Base-by-base conservation (phyloP, 30 jellyfish, hydroid and myxozoan species). In the Hydra vulgaris region DNA sequence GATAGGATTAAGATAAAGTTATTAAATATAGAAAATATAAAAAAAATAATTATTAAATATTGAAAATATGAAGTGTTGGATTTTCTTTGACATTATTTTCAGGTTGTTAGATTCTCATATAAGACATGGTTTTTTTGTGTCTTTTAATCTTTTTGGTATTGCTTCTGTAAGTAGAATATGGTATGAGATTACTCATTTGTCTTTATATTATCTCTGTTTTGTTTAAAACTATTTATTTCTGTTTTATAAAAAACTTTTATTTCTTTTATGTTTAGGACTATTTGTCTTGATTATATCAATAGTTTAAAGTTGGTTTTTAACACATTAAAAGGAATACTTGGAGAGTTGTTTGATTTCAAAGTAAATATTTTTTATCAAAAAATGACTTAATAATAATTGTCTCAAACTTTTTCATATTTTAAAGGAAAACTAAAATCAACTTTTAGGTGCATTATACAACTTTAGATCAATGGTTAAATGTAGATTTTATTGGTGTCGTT, bases 21-120 rank as follows among this genome's bases (percentile, higher is more conserved):
- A n/a, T n/a, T n/a, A n/a, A n/a, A n/a, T n/a, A n/a, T n/a, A n/a
- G n/a, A n/a, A n/a, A n/a, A n/a, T n/a, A n/a, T n/a, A n/a, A n/a
- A n/a, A n/a, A n/a, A n/a, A n/a, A n/a, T n/a, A n/a, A n/a, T n/a
- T n/a, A n/a, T n/a, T n/a, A n/a, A n/a, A n/a, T n/a, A n/a, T n/a
- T n/a, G n/a, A n/a, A n/a, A n/a, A n/a, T n/a, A n/a, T n/a, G n/a
- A n/a, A n/a, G n/a, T n/a, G n/a, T 0, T 70, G 0, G 76, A 7
- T 70, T 70, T 22, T 70, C 40, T 70, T 25, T 70, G 26, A 70
- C 26, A 22, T 22, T 70, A 21, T 21, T 17, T 22, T 21, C 53
- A 75, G 83, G 1, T 54, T 25, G 54, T 54, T 75, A 75, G 83
- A 75, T 0, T 75, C 83, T 67, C 83, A 75, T 75, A 21, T 75